phyloP scores from a whole-genome alignment of 2,888 invertebrate genomes.

The Lasioglossum morio region DNA sequence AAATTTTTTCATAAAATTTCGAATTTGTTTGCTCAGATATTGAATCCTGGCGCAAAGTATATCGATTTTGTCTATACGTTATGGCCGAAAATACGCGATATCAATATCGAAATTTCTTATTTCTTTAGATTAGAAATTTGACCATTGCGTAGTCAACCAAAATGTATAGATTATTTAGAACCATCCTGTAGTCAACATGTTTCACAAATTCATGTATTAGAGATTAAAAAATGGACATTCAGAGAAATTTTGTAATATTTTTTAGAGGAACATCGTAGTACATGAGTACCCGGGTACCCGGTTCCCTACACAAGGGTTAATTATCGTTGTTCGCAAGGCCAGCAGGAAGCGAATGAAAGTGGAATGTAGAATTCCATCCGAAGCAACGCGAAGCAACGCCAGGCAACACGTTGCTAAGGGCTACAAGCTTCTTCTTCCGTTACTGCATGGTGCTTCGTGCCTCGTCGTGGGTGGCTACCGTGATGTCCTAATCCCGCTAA shows the following conservation, averaged over 20 bases:
- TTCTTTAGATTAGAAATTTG: not conserved
- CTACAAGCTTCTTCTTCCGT: constrained; percentile 62
- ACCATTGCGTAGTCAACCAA: no score
- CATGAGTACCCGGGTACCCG: no score
- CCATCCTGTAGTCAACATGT: no score
- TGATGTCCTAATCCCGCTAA: constrained; percentile 77
- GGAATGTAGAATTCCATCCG: not conserved
- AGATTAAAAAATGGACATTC: no score
- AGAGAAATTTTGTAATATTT: no score
- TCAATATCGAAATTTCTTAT: not conserved
- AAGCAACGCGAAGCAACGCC: not conserved
- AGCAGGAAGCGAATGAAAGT: not conserved
- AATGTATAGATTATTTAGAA: no score
- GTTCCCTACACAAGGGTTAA: not conserved
- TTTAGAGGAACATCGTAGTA: no score
- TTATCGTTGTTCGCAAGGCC: not conserved
- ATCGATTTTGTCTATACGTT: no score
- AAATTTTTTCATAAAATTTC: not conserved
- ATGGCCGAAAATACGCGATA: not conserved
- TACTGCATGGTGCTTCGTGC: constrained; percentile 65
- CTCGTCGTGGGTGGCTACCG: constrained; percentile 72
- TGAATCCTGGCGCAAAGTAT: no score
- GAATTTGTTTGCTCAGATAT: no score
- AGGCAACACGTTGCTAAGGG: constrained; percentile 66
- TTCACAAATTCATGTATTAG: no score